Base-by-base conservation (phyloP, 2,113 vertebrate species). In the Girardinichthys multiradiatus region DNA sequence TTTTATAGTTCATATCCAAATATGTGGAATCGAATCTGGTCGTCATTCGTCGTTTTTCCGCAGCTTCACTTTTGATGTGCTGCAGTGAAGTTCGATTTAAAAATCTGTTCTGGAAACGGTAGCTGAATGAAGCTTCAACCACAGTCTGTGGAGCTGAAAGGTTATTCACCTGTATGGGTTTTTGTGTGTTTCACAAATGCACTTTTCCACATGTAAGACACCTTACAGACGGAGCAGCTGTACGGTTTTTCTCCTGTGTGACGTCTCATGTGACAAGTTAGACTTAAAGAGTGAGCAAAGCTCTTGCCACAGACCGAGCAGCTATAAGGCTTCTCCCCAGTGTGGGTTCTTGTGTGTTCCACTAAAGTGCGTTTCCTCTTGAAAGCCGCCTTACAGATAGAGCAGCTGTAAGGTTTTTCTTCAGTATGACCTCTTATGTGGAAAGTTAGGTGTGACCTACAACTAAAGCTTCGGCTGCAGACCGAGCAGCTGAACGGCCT, bases 401-500 rank as follows among this genome's bases (percentile, higher is more conserved):
- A 14, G 24, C 62, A 64, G 35, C 11, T 39, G 35, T 45, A 65
- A 65, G 17, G 17, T 21, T 61, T 61, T 51, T 51, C 27, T 14
- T 21, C 19, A 13, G 17, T 30, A 29, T 67, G 64, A 29, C 15
- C 17, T 8, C 14, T 64, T 9, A 19, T 28, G 37, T 64, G 63
- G 17, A 26, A 4, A 26, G 28, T 45, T 51, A 67, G 11, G 8
- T 10, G 19, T 4, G 19, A 17, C 12, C 48, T 68, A 21, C 26
- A 19, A 1, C 45, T 68, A 9, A 63, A 63, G 9, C 61, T 35
- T 35, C 33, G 61, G 10, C 31, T 31, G 24, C 42, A 48, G 31
- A 68, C 3, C 2, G 67, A 68, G 67, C 67, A 68, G 51, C 31
- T 37, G 31, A 37, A 68, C 2, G 67, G 67, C 35, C 57, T 68